Evolutionary conservation across 1,140 invertebrate species (phyloP), one percentile per base, ranked within the genome.

Genomic region (Drosophila simulans): DNA sequence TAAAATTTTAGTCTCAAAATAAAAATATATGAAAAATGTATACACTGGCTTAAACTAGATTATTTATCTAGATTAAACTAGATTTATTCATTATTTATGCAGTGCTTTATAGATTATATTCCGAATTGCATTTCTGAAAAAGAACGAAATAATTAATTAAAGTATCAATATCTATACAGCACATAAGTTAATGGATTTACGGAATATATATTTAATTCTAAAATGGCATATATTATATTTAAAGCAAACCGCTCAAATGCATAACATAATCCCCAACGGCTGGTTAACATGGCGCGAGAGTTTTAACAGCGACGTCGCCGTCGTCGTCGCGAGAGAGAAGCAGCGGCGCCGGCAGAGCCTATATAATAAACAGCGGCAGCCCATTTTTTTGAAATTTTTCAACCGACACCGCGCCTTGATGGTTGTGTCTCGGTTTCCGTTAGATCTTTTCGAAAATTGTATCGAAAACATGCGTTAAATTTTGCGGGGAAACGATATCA

Each of bases 401-500:
- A 51, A 51, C 48, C 48, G 48, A 51, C 48, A 11, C 27, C 48
- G 48, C 48, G 46, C 46, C 27, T 27, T 15, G 48, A 51, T 11
- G 48, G 48, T 51, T 51, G 48, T 34, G 25, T 51, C 15, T 34
- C n/a, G 48, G 49, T 52, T 51, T 35, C 49, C 49, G 31, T 35
- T 34, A 35, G 17, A 20, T 52, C 10, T 35, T 35, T 52, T 52
- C 31, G 17, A 52, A 52, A 35, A 17, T 8, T 27, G 11, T 12
- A 2, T 52, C 49, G 49, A 52, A 52, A 51, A 52, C 27, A 35
- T 52, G 49, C 49, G 49, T 20, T 52, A 35, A 51, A 52, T 20
- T 52, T 20, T 52, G 31, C 31, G 27, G 49, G 31, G 1, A 35
- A 35, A 12, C 34, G 5, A 35, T 52, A 35, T 35, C 49, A 17